Percentiles rank a stretch among this genome's conserved stretches.
These are phyloP conservation scores for Lasioglossum villosulum DNA, from an alignment of 2,888 invertebrate species.

Conservation along the genomic window DNA sequence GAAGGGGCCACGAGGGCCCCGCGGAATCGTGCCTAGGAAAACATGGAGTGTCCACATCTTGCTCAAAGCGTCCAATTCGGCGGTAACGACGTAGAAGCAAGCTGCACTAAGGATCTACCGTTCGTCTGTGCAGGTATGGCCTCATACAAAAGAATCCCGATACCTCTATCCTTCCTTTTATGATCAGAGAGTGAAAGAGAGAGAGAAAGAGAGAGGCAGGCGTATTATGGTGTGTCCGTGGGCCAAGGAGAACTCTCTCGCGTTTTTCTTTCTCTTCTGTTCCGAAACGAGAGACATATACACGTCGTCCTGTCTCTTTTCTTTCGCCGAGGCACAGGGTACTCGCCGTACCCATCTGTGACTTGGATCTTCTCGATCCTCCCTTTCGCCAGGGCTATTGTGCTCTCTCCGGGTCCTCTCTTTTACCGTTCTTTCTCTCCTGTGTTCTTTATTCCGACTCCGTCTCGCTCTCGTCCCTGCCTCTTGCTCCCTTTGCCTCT, in stretches of 20 bases:
- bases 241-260: slow-evolving; percentile 4
- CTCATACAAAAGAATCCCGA: slow-evolving; percentile 40
- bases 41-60: slow-evolving; percentile 90
- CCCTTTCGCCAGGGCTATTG: slow-evolving; percentile 30
- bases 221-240: neutral
- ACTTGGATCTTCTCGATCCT: slow-evolving; percentile 31
- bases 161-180: slow-evolving; percentile 35
- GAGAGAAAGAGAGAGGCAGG: neutral
- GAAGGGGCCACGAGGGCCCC: slow-evolving; percentile 77
- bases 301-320: slow-evolving; percentile 23
- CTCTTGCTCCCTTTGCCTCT: slow-evolving; percentile 58
- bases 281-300: slow-evolving; percentile 23
- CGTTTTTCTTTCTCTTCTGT: slow-evolving; percentile 22
- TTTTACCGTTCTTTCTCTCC: slow-evolving; percentile 18
- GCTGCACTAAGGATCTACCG: slow-evolving; percentile 86
- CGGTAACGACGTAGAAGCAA: slow-evolving; percentile 80
- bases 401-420: neutral
- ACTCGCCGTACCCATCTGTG: neutral
- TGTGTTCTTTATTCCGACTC: slow-evolving; percentile 34
- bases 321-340: slow-evolving; percentile 20
- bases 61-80: slow-evolving; percentile 86
- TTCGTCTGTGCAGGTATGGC: slow-evolving; percentile 87
- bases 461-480: slow-evolving; percentile 35
- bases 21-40: slow-evolving; percentile 69
- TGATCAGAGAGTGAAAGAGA: neutral